A percentile compares a stretch with the other conserved stretches of the same genome.
These are phyloP conservation scores for Pelodiscus sinensis DNA, from an alignment of 2,113 vertebrate species.

Conservation along the genomic window DNA sequence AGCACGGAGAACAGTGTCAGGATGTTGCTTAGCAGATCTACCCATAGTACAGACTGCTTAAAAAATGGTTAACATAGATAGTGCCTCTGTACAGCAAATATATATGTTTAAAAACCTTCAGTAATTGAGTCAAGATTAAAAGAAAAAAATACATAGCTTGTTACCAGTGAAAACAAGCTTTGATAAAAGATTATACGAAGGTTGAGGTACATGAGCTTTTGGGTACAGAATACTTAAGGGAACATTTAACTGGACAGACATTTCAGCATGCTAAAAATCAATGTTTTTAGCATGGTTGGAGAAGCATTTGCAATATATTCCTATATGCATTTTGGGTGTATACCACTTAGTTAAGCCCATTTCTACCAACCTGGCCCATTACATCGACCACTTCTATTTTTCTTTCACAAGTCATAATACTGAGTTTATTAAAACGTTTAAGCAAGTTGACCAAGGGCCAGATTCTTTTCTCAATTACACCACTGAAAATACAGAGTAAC, in stretches of 20 bases:
- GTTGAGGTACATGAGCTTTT: neutral
- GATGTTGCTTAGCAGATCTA: neutral
- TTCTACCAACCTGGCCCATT: neutral
- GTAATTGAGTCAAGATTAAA: neutral
- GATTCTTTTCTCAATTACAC: neutral
- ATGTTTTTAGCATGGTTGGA: neutral
- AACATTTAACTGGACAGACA: neutral
- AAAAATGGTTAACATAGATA: no score
- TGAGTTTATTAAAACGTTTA: neutral
- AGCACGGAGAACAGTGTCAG: neutral
- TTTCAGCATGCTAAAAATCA: neutral
- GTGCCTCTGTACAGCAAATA: no score
- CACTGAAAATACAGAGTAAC: neutral
- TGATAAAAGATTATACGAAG: neutral
- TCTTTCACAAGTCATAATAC: neutral
- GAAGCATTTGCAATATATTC: neutral
- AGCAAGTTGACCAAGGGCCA: neutral
- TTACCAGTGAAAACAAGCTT: neutral
- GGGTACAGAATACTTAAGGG: rapidly evolving
- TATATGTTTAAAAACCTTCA: neutral
- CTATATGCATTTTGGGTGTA: neutral
- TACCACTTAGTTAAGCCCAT: neutral
- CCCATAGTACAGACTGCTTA: neutral
- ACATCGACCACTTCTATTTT: neutral
- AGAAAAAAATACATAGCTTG: neutral